A percentile compares a stretch with the other conserved stretches of the same genome.
Evolutionary conservation across 1,140 invertebrate genomes (phyloP).

Genomic region (Paraescarpia echinospica): DNA sequence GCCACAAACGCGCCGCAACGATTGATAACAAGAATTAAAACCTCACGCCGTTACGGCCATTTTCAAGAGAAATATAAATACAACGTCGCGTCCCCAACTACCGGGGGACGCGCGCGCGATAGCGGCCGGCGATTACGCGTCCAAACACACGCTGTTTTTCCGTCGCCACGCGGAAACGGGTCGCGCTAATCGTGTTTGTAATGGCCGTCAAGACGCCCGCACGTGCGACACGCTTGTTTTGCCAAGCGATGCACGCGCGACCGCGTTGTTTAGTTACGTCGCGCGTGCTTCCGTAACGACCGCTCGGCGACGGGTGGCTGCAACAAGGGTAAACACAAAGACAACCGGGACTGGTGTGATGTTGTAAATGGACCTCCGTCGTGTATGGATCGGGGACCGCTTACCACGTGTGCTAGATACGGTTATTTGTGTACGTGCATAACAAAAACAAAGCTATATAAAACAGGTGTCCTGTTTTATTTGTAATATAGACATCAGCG

Average conservation of each 20-base stretch:
- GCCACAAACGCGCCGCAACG: not conserved
- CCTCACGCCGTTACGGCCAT: constrained; percentile 3
- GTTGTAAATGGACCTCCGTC: no score
- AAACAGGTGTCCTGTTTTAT: no score
- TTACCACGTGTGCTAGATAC: no score
- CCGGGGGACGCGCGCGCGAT: constrained; percentile 5
- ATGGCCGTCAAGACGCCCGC: not conserved
- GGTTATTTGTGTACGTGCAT: no score
- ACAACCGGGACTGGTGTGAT: not conserved
- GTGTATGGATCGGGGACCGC: no score
- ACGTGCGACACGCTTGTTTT: not conserved
- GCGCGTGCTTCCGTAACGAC: not conserved
- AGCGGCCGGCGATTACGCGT: not conserved
- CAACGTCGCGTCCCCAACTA: not conserved
- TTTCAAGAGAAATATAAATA: constrained; percentile 1
- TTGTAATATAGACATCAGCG: no score
- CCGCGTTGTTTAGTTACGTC: not conserved
- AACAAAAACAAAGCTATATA: no score
- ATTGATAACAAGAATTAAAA: constrained; percentile 8
- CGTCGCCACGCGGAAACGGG: not conserved
- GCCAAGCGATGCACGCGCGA: not conserved
- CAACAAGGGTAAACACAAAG: not conserved
- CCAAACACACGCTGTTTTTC: not conserved
- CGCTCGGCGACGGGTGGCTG: not conserved
- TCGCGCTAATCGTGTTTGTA: not conserved